Base-by-base conservation (phyloP, 2,888 invertebrate species). In the Zaprionus obscuricornis region DNA sequence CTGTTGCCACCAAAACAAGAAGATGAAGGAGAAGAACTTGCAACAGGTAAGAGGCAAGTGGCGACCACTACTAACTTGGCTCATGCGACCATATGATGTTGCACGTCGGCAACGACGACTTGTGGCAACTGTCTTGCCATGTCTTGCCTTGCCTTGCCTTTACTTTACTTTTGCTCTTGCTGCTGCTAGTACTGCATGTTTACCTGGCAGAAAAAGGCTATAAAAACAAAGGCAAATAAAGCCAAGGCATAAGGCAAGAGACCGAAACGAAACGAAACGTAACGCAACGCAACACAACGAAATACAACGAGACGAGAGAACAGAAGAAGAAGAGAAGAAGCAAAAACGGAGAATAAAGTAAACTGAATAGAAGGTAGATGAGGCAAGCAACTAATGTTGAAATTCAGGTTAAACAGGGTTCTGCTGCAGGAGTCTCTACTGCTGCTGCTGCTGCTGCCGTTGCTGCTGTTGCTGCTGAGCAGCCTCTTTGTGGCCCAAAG, bases 331-430 rank as follows among this genome's bases (percentile, higher is more conserved):
- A 13, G 22, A 46, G 27, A 22, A 66, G 54, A 42, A 26, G 40
- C n/a, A n/a, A n/a, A n/a, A 47, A 17, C n/a, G n/a, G 13, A 46
- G 18, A 11, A 6, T n/a, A 24, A 18, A 22, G 36, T 7, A 20
- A 40, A 39, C 33, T 31, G 45, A 39, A 13, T 42, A 52, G 66
- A 66, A n/a, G n/a, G n/a, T n/a, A n/a, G n/a, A n/a, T n/a, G n/a
- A n/a, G n/a, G n/a, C n/a, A n/a, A n/a, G n/a, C n/a, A n/a, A 66
- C 78, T 66, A 67, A 86, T 86, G 86, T 84, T 70, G 85, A 81
- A 69, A 74, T 85, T 85, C 85, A 84, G 86, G 85, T 85, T 87
- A 84, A 78, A 81, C 85, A 72, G 86, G 85, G 79, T 85, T 70
- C 34, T 47, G 52, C 31, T 43, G 36, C 27, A 34, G 34, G 8